These are phyloP conservation scores for Australoheros scitulus DNA, from an alignment of 2,113 vertebrate genomes.

Conservation along the genomic window DNA sequence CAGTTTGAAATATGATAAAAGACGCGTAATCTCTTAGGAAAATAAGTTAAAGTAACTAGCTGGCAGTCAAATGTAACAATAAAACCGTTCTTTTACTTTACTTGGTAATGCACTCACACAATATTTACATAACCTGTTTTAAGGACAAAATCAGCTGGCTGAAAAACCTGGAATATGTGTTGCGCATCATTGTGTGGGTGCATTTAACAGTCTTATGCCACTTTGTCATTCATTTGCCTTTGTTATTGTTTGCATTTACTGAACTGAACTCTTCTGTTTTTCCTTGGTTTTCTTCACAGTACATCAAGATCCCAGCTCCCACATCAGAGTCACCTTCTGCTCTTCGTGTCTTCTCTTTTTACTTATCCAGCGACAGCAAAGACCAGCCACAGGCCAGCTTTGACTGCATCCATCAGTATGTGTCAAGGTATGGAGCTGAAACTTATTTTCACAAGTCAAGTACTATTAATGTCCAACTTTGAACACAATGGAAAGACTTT, in stretches of 20 bases:
- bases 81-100: neutral
- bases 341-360: constrained; percentile 85
- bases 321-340: constrained; percentile 65
- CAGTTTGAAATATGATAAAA: constrained; percentile 24
- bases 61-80: neutral
- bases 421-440: constrained; percentile 72
- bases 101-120: neutral
- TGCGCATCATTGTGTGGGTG: neutral
- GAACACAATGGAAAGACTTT: neutral
- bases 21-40: neutral
- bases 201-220: neutral
- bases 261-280: neutral
- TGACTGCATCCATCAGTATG: constrained; percentile 81
- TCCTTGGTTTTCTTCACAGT: constrained; percentile 67
- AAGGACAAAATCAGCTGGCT: neutral
- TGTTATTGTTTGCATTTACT: neutral
- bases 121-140: neutral
- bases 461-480: neutral
- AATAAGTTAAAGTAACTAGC: constrained; percentile 10
- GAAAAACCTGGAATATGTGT: neutral
- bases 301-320: constrained; percentile 83
- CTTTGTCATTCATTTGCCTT: neutral
- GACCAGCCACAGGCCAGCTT: constrained; percentile 84
- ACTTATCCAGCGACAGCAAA: constrained; percentile 85
- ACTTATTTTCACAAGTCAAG: neutral